Percentiles rank a stretch among this genome's conserved stretches.
Evolutionary conservation across 2,888 invertebrate genomes (phyloP).

Genomic region (Patella pellucida): DNA sequence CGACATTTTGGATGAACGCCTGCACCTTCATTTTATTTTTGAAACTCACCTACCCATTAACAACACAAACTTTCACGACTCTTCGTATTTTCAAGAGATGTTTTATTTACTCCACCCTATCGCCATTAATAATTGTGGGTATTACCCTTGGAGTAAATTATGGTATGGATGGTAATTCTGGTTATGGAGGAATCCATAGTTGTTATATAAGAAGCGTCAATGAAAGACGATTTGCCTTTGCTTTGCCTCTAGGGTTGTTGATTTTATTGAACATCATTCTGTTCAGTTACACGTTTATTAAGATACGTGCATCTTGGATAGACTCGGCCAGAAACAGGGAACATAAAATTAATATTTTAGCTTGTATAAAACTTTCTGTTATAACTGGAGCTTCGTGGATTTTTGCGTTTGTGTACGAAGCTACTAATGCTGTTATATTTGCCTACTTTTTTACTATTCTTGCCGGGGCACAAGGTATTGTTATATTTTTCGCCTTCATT

Average conservation of each 20-base stretch:
- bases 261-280: not conserved
- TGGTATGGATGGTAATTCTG: not conserved
- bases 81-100: not conserved
- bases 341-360: conserved; percentile 3
- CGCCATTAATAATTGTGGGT: conserved; percentile 4
- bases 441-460: not conserved
- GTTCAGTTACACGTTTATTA: conserved; percentile 3
- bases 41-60: not conserved
- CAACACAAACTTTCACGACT: not conserved
- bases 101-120: not conserved
- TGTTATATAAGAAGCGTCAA: not conserved
- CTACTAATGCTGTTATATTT: not conserved
- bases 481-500: not conserved
- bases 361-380: not conserved
- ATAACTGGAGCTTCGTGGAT: not conserved
- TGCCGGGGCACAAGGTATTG: not conserved
- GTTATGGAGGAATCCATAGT: not conserved
- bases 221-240: conserved; percentile 3
- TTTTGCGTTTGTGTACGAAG: not conserved
- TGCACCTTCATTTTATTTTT: conserved; percentile 1
- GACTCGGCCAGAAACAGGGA: not conserved
- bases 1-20: conserved; percentile 2
- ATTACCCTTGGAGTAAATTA: not conserved
- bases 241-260: not conserved
- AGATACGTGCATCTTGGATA: not conserved